Evolutionary conservation across 1,140 invertebrate species (phyloP).

Genomic region (Oncopodura yosiiana): DNA sequence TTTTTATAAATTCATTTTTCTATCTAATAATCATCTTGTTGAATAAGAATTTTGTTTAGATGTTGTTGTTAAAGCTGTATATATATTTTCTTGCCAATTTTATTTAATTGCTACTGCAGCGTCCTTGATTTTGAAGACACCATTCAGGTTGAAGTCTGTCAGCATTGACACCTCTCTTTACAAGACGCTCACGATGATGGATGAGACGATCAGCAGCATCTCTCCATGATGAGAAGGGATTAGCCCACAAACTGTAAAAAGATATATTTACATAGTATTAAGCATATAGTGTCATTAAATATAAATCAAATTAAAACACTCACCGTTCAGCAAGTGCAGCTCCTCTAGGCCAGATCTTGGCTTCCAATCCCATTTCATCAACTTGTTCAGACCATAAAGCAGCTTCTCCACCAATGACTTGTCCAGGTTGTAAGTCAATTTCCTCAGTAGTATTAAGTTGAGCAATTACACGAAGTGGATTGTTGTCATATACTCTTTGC

Average conservation of each 20-base stretch:
- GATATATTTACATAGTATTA: no score
- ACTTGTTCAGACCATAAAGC: constrained; percentile 38
- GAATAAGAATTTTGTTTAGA: no score
- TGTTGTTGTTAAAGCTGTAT: no score
- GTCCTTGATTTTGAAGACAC: constrained; percentile 39
- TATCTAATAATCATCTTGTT: no score
- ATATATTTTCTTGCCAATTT: no score
- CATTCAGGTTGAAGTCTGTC: constrained; percentile 39
- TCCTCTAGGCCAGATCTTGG: constrained; percentile 36
- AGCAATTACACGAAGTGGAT: constrained; percentile 36
- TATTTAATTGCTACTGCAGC: constrained; percentile 35
- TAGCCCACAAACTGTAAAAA: constrained; percentile 39
- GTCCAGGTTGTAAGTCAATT: constrained; percentile 33
- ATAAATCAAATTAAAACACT: no score
- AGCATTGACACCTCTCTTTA: constrained; percentile 37
- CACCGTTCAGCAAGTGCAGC: constrained; percentile 40
- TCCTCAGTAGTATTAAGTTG: constrained; percentile 33
- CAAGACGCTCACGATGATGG: constrained; percentile 38
- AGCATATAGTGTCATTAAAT: no score
- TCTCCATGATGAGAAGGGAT: constrained; percentile 37
- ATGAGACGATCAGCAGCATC: constrained; percentile 37
- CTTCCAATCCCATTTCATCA: constrained; percentile 35
- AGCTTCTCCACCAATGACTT: constrained; percentile 39
- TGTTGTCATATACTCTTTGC: constrained; percentile 40
- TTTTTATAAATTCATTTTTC: no score